Conservation (phyloP, 2,888 invertebrate species). For the Arenicola marina region DNA sequence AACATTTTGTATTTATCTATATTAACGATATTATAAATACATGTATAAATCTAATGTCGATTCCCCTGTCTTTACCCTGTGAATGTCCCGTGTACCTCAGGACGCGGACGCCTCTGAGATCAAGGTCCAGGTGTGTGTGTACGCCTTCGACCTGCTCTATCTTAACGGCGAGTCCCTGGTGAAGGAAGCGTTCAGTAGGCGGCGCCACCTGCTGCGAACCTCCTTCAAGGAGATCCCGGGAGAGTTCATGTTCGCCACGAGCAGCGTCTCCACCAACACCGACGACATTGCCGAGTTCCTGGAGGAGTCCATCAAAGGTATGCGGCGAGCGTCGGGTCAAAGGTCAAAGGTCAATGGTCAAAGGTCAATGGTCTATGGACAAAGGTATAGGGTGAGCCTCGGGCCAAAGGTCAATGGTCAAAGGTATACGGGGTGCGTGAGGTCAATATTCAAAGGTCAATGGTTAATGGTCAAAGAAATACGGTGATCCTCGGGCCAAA, state of each 20-base stretch:
- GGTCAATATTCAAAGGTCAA: too few relatives aligned
- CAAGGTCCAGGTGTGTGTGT: conserved; percentile 90
- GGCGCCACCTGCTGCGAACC: conserved; percentile 75
- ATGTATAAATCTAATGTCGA: not conserved
- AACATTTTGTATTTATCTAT: not conserved
- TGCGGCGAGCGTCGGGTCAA: too few relatives aligned
- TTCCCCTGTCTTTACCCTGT: not conserved
- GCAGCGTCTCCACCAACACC: conserved; percentile 78
- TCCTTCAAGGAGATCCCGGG: conserved; percentile 66
- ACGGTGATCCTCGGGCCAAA: too few relatives aligned
- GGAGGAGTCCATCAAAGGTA: conserved; percentile 89
- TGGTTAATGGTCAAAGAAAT: too few relatives aligned
- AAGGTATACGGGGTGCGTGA: too few relatives aligned
- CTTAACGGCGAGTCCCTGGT: conserved; percentile 87
- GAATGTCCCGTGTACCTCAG: conserved; percentile 56
- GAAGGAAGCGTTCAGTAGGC: conserved; percentile 73
- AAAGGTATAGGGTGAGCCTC: too few relatives aligned
- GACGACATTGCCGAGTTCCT: conserved; percentile 94
- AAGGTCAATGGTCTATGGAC: too few relatives aligned
- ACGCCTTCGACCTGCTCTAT: conserved; percentile 93
- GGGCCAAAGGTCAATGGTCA: too few relatives aligned
- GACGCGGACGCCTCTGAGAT: conserved; percentile 77
- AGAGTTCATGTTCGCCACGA: conserved; percentile 85
- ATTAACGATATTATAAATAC: not conserved
- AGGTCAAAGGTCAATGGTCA: too few relatives aligned